Base-by-base conservation (phyloP, 2,888 invertebrate genomes). In the Cataglyphis rosenhaueri region DNA sequence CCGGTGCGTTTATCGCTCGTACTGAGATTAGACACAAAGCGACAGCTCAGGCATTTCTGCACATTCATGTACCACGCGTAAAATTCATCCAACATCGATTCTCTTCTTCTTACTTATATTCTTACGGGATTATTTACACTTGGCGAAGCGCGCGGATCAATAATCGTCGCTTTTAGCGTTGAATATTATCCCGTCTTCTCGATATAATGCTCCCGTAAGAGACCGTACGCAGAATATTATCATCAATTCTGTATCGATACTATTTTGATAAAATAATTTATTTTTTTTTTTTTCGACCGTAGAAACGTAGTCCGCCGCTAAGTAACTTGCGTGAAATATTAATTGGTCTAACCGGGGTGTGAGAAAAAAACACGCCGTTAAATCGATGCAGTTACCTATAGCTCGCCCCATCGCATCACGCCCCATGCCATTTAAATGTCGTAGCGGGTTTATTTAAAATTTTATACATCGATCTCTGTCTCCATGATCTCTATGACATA, bases 391-490 rank as follows among this genome's bases (percentile, higher is more conserved):
- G 41, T 55, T 48, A n/a, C 48, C n/a, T n/a, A 55, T 66, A 66
- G 44, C 59, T 61, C 59, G 70, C 70, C 21, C 78, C 78, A 70
- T 78, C 44, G 71, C 59, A 79, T 79, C 78, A 78, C 78, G 70
- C 70, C 70, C 59, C 71, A 71, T 61, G 35, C 44, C 78, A 79
- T 61, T 79, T 71, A 71, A 79, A 70, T 71, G 59, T 59, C 70
- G 78, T 78, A 15, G 68, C 78, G 78, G 38, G 78, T 79, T 79
- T 79, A 70, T 78, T 78, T 70, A 59, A 79, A 79, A 71, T 79
- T 71, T 48, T 48, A n/a, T 61, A 70, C 25, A 65, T 70, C 78
- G 59, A 70, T 44, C 78, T 59, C 44, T 6, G n/a, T n/a, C 32
- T 32, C 32, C 48, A 48, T 35, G 59, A 71, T 44, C 38, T 57